Base-by-base conservation (phyloP, 2,888 invertebrate genomes). In the Acanthosoma haemorrhoidale region DNA sequence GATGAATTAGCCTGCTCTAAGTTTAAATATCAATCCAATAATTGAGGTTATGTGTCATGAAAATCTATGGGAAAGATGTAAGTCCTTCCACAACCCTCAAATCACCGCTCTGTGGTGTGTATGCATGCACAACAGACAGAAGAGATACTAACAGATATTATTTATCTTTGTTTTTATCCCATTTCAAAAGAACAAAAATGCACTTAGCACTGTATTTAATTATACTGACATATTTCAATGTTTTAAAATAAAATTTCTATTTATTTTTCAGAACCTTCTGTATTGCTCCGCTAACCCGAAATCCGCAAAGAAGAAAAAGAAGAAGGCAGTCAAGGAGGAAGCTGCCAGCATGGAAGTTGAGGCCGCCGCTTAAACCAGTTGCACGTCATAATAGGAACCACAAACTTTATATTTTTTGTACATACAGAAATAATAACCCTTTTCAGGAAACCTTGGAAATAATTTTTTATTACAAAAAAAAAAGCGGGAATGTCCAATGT, bases 231-330 rank as follows among this genome's bases (percentile, higher is more conserved):
- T 6, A 32, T 32, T 32, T 18, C 8, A 4, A 6, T 39, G 16
- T 39, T 2, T 15, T 39, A 15, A 3, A 6, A n/a, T 9, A 25
- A 38, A 25, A 3, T 9, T 69, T n/a, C 5, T 29, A 60, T 59
- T 41, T 21, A 64, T n/a, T 29, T 79, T 81, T 2, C 82, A 90
- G 88, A 82, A 87, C 72, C 83, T 92, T 73, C 83, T 94, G 76
- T 88, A 87, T 79, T 87, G 88, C 72, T 88, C 90, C 15, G 89
- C 91, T 73, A 88, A 87, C 74, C 86, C 89, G 60, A 94, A 92
- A 81, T 84, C 91, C 25, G 91, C 89, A 76, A 94, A 94, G 82
- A 91, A 90, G 84, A 94, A 93, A 87, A 93, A 92, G 86, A 92
- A 92, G 89, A 91, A 91, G 87, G 86, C 70, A 31, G 71, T 70